phyloP scores from a whole-genome alignment of 1,140 invertebrate genomes.

The Zophobas atratus region DNA sequence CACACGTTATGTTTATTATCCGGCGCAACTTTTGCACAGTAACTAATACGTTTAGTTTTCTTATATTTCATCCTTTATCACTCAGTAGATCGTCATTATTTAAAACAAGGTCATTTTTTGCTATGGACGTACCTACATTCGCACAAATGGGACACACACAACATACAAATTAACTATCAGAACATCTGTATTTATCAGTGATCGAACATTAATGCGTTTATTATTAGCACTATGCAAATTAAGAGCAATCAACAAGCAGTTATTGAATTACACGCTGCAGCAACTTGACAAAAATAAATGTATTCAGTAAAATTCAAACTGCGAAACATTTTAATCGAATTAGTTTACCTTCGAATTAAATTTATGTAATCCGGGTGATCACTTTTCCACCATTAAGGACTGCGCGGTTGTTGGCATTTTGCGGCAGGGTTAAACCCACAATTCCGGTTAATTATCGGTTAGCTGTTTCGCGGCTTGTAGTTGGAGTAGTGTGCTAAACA shows the following conservation, averaged over 20 bases:
- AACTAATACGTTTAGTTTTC: neutral
- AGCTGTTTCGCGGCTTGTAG: neutral
- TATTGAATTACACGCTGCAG: no score
- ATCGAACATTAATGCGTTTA: no score
- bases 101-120: conserved; percentile 27
- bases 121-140: neutral
- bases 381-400: neutral
- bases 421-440: neutral
- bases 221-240: no score
- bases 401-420: neutral
- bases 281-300: no score
- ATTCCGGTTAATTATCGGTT: conserved; percentile 7
- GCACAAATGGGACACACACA: neutral
- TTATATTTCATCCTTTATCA: neutral
- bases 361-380: neutral
- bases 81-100: neutral
- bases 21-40: neutral
- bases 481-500: neutral
- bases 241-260: no score
- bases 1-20: neutral
- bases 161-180: neutral
- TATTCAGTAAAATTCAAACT: no score
- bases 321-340: neutral
- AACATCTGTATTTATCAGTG: no score
- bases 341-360: neutral